Evolutionary conservation across 2,888 invertebrate species (phyloP).

Genomic region (Eupithecia subfuscata): DNA sequence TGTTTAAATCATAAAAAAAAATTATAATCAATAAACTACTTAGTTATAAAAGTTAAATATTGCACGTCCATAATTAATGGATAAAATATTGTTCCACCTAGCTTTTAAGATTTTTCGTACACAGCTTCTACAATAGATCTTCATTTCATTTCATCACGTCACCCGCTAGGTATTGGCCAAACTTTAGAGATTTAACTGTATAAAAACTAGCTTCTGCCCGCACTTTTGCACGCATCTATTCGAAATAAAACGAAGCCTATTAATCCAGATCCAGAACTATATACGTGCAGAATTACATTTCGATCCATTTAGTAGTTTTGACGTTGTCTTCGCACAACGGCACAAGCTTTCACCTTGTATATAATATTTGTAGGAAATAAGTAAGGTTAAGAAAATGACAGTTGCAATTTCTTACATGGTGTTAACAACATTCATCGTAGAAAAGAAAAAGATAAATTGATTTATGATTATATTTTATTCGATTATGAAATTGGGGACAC

Average conservation of each 20-base stretch:
- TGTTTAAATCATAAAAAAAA: too few relatives aligned
- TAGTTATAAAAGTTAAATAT: too few relatives aligned
- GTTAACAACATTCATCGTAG: not conserved
- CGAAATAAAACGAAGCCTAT: not conserved
- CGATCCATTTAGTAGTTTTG: not conserved
- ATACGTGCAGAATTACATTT: not conserved
- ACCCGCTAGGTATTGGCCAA: not conserved
- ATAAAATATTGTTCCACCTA: too few relatives aligned
- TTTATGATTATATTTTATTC: not conserved
- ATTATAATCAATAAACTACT: too few relatives aligned
- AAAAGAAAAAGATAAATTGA: not conserved
- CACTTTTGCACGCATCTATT: not conserved
- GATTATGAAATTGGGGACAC: constrained; percentile 4
- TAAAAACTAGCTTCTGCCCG: not conserved
- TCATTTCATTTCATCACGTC: not conserved
- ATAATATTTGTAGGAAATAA: not conserved
- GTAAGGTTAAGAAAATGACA: not conserved
- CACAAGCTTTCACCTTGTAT: too few relatives aligned
- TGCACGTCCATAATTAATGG: too few relatives aligned
- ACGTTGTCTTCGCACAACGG: not conserved
- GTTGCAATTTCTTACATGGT: too few relatives aligned
- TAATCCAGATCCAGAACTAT: too few relatives aligned
- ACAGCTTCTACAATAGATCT: too few relatives aligned
- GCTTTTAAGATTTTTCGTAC: too few relatives aligned
- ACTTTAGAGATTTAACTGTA: not conserved